Conservation (phyloP, 2,888 invertebrate species). For the Congeria kusceri region DNA sequence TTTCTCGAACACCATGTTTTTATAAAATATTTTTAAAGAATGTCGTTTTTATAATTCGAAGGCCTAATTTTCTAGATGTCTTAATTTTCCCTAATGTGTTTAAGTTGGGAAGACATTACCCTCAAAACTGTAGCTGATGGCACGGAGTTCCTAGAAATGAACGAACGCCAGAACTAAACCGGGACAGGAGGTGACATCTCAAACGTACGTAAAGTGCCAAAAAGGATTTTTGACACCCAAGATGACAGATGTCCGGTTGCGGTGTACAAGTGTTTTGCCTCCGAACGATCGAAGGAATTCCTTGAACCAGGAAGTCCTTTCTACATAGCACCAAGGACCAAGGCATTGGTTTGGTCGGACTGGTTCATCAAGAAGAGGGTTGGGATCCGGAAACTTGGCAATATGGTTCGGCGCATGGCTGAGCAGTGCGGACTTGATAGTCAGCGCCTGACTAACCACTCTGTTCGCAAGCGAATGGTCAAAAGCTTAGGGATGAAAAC, state of each 20-base stretch:
- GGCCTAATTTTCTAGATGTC: no score
- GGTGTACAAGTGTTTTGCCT: neutral
- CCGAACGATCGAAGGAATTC: neutral
- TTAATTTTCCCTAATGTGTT: no score
- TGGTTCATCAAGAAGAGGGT: neutral
- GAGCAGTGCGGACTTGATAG: neutral
- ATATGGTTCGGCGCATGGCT: neutral
- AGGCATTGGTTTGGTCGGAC: neutral
- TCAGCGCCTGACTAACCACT: slow-evolving; percentile 4
- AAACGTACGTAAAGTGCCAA: neutral
- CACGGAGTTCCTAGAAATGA: neutral
- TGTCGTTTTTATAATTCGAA: no score
- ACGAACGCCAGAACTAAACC: neutral
- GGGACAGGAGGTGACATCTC: neutral
- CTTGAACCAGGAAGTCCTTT: neutral
- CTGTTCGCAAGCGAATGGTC: no score
- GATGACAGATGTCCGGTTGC: neutral
- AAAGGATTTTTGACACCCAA: neutral
- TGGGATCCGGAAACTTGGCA: neutral
- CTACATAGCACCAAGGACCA: slow-evolving; percentile 3
- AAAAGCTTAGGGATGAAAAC: neutral
- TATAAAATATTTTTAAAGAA: no score
- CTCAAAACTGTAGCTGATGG: neutral
- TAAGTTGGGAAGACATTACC: neutral
- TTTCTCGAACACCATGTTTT: no score